Base-by-base conservation (phyloP, 1,140 invertebrate species). In the Pollicipes pollicipes region DNA sequence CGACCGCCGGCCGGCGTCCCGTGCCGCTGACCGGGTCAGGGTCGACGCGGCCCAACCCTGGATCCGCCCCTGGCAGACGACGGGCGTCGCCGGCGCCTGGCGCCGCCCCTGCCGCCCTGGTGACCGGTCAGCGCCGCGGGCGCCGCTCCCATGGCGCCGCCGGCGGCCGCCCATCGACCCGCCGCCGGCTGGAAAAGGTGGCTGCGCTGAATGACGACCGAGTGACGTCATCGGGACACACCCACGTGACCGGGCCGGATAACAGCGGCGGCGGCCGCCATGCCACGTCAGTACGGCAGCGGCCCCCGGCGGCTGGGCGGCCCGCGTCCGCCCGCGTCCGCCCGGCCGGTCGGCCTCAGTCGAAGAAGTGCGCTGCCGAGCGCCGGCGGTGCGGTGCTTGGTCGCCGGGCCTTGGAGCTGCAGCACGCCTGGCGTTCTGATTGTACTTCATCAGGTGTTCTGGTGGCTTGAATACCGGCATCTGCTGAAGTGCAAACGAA, bases 391-490 rank as follows among this genome's bases (percentile, higher is more conserved):
- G 45, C 13, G 17, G 35, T 58, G 45, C 21, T 2, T 58, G 21
- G 45, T 24, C 2, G 45, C 45, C 13, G 45, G 13, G 4, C 32
- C 32, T 35, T 21, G 24, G 13, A 10, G 21, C 13, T 58, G 13
- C 45, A 58, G 45, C 6, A 21, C 45, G 45, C 45, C 13, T 21
- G 45, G 45, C 45, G 45, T 58, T 58, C 45, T 58, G 45, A 58
- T 58, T 58, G 45, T 58, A 58, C 45, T 58, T 58, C 45, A 58
- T 58, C 45, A 58, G 45, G 45, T 58, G 45, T 58, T 58, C 45
- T 58, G 45, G 45, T 58, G 45, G 24, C 21, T 58, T 58, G 45
- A 21, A 58, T n/a, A 58, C 45, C 45, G 45, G 45, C 45, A 58
- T 58, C 45, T 58, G 45, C 13, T 21, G 45, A 21, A 58, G 45